These are phyloP conservation scores for Varanus salvator DNA, from an alignment of 2,113 vertebrate species.

Conservation along the genomic window DNA sequence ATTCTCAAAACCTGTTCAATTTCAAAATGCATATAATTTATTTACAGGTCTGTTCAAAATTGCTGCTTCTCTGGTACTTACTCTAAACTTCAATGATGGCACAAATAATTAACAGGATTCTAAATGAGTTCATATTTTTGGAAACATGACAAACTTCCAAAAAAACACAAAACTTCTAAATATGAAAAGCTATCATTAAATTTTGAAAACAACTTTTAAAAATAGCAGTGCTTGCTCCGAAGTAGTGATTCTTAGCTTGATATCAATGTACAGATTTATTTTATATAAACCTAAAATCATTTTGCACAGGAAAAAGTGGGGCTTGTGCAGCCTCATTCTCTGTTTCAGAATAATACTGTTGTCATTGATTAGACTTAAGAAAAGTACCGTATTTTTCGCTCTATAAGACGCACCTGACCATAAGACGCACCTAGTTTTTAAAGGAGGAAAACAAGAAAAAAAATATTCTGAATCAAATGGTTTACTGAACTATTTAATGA, in stretches of 20 bases:
- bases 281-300: neutral
- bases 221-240: constrained; percentile 3
- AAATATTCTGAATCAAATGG: too few relatives aligned
- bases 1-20: constrained; percentile 18
- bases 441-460: too few relatives aligned
- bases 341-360: constrained; percentile 20
- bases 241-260: neutral
- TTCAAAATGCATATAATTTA: neutral
- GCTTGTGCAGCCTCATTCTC: neutral
- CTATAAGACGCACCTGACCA: too few relatives aligned
- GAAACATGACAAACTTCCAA: neutral
- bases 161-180: neutral
- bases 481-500: too few relatives aligned
- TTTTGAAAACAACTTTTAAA: neutral
- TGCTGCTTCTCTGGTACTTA: neutral
- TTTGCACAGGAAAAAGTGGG: neutral
- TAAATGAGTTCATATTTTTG: neutral
- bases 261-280: neutral
- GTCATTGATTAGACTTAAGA: neutral
- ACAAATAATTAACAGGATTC: neutral
- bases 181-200: neutral
- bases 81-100: neutral
- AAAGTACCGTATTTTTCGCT: too few relatives aligned
- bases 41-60: neutral
- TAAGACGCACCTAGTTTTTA: too few relatives aligned